Base-by-base conservation (phyloP, 2,113 vertebrate species). In the Sinosuthora webbiana region DNA sequence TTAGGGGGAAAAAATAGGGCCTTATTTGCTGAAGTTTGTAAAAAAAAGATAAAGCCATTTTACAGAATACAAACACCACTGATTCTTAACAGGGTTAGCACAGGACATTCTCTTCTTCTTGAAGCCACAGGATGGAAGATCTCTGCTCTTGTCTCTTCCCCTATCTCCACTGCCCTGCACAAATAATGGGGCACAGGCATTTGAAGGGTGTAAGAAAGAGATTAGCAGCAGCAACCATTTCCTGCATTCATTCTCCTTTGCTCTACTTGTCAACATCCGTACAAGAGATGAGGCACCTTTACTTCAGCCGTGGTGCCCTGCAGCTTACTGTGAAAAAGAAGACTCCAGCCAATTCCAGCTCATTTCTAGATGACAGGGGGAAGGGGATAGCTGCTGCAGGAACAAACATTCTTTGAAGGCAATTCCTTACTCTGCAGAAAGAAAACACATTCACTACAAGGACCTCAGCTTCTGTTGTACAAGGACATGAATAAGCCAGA, bases 201-300 rank as follows among this genome's bases (percentile, higher is more conserved):
- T 27, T 75, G 57, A 91, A 91, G 52, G 49, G 69, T 79, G 21
- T n/a, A 64, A 78, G 44, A 70, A 94, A 25, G 19, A 91, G 63
- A 90, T 83, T 14, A 83, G 59, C 67, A 83, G 42, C 39, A 91
- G 56, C 70, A 85, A 59, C 13, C 47, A 60, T 55, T 89, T 93
- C 95, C 81, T 82, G 81, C 52, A 68, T 63, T 44, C 42, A 15
- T 82, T 91, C 77, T 93, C 92, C 90, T 93, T 90, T 86, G 89
- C 79, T 90, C 62, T 75, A 68, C 60, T 87, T 57, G 33, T 47
- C 82, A 79, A 71, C 75, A 83, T 71, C 75, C 27, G 7, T 33
- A 52, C 20, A 59, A 47, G 62, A 83, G 50, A 80, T 4, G 28
- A 79, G 53, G 70, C 33, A 92, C 39, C 52, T 70, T 45, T 11